A percentile compares a stretch with the other conserved stretches of the same genome.
These are phyloP conservation scores for Smithornis capensis DNA, from an alignment of 2,113 vertebrate genomes.

Conservation along the genomic window DNA sequence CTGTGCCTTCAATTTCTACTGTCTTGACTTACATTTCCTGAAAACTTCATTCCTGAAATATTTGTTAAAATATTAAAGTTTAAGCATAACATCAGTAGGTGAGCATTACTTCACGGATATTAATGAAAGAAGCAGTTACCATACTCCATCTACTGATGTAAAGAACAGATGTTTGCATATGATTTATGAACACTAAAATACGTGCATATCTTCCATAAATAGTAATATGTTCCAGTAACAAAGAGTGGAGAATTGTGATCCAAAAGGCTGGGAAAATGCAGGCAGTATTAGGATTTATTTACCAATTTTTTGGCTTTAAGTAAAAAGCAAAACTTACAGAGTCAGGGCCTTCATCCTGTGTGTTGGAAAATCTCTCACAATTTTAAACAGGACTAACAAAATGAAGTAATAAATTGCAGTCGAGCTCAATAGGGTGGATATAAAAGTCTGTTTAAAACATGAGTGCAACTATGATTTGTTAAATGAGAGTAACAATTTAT, in stretches of 20 bases:
- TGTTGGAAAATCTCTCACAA: not conserved
- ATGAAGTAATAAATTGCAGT: not conserved
- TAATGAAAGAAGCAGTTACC: constrained; percentile 64
- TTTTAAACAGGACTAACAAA: not conserved
- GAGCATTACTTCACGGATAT: constrained; percentile 44
- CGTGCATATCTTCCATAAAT: constrained; percentile 60
- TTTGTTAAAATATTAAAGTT: not conserved
- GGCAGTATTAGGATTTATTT: not conserved
- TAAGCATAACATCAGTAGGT: not conserved
- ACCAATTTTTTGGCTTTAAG: not conserved
- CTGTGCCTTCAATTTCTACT: not conserved
- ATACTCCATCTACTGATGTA: constrained; percentile 55
- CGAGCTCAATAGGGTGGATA: not conserved
- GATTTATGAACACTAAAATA: constrained; percentile 62
- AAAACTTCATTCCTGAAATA: constrained; percentile 8
- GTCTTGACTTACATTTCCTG: not conserved
- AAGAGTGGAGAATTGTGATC: not conserved
- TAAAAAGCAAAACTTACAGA: not conserved
- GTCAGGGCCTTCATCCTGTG: not conserved
- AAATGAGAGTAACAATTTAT: not conserved
- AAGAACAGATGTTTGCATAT: constrained; percentile 65
- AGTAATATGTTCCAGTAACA: constrained; percentile 51
- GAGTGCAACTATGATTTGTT: not conserved
- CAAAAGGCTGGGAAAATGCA: not conserved
- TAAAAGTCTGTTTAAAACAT: not conserved